These are phyloP conservation scores for Sebastes diploproa DNA, from an alignment of 2,797 vertebrate genomes.

Conservation along the genomic window DNA sequence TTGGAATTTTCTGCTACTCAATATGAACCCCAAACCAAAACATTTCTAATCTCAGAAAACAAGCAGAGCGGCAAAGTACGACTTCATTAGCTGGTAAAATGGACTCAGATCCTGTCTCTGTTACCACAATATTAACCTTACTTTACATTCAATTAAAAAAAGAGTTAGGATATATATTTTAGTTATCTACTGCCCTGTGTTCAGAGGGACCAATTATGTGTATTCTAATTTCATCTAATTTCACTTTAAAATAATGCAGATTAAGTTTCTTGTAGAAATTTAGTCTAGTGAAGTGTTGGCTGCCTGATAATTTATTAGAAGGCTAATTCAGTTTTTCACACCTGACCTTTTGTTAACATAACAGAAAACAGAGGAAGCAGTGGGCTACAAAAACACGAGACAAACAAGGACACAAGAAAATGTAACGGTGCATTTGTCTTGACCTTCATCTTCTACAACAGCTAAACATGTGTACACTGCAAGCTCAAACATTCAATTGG, in stretches of 20 bases:
- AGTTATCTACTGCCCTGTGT: neutral
- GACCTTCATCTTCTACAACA: neutral
- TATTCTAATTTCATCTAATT: conserved; percentile 19
- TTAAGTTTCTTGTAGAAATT: neutral
- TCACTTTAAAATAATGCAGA: conserved; percentile 18
- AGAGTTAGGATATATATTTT: neutral
- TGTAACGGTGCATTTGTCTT: neutral
- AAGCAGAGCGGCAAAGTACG: neutral
- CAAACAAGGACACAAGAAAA: neutral
- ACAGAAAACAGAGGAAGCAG: conserved; percentile 4
- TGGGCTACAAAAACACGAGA: neutral
- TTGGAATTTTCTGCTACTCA: neutral
- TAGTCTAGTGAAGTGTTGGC: neutral
- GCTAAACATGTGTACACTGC: neutral
- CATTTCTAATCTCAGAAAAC: conserved; percentile 19
- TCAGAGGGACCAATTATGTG: conserved; percentile 9
- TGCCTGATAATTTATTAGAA: conserved; percentile 9
- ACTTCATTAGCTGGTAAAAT: neutral
- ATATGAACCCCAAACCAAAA: neutral
- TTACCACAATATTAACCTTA: neutral
- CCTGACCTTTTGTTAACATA: conserved; percentile 25
- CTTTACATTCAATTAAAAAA: neutral
- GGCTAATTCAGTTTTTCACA: conserved; percentile 6
- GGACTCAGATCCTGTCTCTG: neutral
- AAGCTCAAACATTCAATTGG: neutral